Base-by-base conservation (phyloP, 1,140 invertebrate genomes). In the Drosophila rufa region DNA sequence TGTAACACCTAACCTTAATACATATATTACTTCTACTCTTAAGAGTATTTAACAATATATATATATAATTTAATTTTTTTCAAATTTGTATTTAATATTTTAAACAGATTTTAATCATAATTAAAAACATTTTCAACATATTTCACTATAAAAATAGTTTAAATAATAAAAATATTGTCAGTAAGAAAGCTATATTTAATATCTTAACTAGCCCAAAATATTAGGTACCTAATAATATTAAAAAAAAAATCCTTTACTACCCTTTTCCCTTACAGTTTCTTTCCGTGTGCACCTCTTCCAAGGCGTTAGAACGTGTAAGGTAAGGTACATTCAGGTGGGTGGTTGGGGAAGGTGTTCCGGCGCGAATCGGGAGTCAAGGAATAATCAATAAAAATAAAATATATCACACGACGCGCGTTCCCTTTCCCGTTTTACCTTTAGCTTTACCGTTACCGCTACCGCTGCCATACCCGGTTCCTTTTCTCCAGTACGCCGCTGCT, bases 301-400 rank as follows among this genome's bases (percentile, higher is more conserved):
- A 81, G 73, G 69, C 78, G 73, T 68, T 73, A 38, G 66, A 68
- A 68, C 48, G 38, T 71, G 46, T 51, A 14, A 40, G 51, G 30
- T 27, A 33, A 22, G 42, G 27, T 14, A 33, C 5, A 12, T 11
- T 40, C 12, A 43, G 8, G 53, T 14, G 11, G 19, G 17, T 11
- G 51, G 51, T 15, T 17, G 14, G n/a, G 15, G 61, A 12, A 25
- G 45, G 70, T 38, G 46, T 42, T 57, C 11, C 42, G n/a, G 33
- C 51, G 61, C 62, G 51, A 66, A 58, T 68, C 55, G 64, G 55
- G 55, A 82, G 79, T 65, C 78, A 66, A 57, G 78, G 74, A 90
- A 89, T 89, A 89, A 89, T 89, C 84, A 89, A 89, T 89, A 89
- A 89, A 89, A 89, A 89, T 89, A 89, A 89, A 90, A 89, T 89